These are phyloP conservation scores for Sabatieria punctata DNA, from an alignment of 2,888 invertebrate species.

Conservation along the genomic window DNA sequence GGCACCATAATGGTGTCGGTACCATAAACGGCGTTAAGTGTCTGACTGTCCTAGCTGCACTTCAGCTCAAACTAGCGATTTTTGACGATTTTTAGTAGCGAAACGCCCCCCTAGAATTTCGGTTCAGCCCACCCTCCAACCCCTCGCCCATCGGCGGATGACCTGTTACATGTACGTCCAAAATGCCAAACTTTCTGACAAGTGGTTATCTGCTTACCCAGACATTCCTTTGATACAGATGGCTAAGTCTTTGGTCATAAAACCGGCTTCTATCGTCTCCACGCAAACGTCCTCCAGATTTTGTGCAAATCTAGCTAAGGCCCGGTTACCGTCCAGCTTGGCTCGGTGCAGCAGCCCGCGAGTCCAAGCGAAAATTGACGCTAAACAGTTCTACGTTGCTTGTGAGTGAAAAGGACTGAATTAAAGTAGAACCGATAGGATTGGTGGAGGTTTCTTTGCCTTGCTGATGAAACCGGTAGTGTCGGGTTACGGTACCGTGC, in stretches of 20 bases:
- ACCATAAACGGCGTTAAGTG: too few species aligned
- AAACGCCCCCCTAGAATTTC: too few species aligned
- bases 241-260: conserved; percentile 96
- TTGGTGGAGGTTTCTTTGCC: conserved; percentile 97
- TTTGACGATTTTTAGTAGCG: too few species aligned
- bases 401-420: neutral
- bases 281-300: conserved; percentile 62
- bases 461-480: too few species aligned
- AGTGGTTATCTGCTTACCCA: too few species aligned
- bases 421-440: conserved; percentile 52
- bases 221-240: conserved; percentile 85
- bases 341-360: conserved; percentile 80
- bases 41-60: too few species aligned
- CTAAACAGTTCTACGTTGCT: conserved; percentile 26
- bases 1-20: too few species aligned
- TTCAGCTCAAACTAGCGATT: too few species aligned
- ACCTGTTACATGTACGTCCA: too few species aligned
- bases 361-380: conserved; percentile 98
- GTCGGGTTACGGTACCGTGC: conserved; percentile 88
- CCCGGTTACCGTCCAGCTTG: conserved; percentile 66
- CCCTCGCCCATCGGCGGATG: too few species aligned
- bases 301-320: conserved; percentile 17
- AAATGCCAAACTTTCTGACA: too few species aligned
- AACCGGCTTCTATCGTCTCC: conserved; percentile 79
- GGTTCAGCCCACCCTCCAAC: too few species aligned